Base-by-base conservation (phyloP, 2,888 invertebrate genomes). In the Pandemis heparana region DNA sequence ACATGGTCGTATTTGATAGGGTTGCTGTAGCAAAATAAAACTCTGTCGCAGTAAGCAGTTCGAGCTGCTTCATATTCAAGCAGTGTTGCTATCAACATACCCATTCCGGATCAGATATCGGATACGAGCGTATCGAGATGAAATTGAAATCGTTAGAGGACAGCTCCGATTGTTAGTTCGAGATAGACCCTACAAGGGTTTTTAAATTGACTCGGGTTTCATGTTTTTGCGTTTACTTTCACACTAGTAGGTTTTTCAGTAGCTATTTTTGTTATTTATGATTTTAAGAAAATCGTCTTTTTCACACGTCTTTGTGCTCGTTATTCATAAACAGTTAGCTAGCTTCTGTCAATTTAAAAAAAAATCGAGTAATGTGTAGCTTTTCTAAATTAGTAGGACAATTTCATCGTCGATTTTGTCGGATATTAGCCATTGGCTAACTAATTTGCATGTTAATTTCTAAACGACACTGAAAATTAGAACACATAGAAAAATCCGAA, bases 131-230 rank as follows among this genome's bases (percentile, higher is more conserved):
- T 78, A 84, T 86, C 81, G 80, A 83, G 87, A 90, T 89, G 86
- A 87, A 86, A 89, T 87, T 88, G 85, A 87, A 87, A 88, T 90
- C 84, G 87, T 87, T 89, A 85, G 85, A 84, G 83, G 84, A 87
- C 88, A 85, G 79, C 81, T 84, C 85, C 79, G 87, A 89, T 86
- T 83, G 82, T 80, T 71, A 71, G 56, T 72, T 76, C 74, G 75
- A 78, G 81, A 85, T 85, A 84, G 81, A 69, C 85, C 85, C 74
- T 85, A 82, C 77, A 83, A 81, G 86, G 86, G 77, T 78, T 85
- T 85, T 87, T 87, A 86, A 85, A 87, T 86, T 82, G 82, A 81
- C 78, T 71, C 60, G 5, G 61, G 41, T 39, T 64, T 5, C 18
- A 18, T 38, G 64, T 64, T 65, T 71, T 51, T 67, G 41, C 23